Conservation (phyloP, 1,140 invertebrate genomes). For the Sweltsa coloradensis region DNA sequence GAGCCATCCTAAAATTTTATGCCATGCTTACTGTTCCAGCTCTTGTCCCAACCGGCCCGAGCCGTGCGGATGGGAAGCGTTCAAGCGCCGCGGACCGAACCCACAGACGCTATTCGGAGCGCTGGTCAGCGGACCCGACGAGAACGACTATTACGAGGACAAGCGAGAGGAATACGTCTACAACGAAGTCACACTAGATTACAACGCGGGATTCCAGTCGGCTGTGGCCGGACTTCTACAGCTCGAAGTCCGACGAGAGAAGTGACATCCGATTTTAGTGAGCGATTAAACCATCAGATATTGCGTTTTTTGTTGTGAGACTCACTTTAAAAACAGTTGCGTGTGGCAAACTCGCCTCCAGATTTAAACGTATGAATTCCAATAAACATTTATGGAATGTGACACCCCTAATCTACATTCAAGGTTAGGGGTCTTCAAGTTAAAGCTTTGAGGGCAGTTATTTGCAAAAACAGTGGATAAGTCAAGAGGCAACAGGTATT, state of each 20-base stretch:
- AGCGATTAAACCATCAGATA: too few relatives aligned
- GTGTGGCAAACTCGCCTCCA: too few relatives aligned
- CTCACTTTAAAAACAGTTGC: too few relatives aligned
- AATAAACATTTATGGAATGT: too few relatives aligned
- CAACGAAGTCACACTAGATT: constrained; percentile 42
- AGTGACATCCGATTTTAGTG: not conserved
- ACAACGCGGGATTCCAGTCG: constrained; percentile 43
- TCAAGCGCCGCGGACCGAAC: constrained; percentile 31
- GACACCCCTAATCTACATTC: too few relatives aligned
- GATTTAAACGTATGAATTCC: too few relatives aligned
- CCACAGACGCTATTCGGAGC: constrained; percentile 41
- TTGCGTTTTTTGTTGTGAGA: too few relatives aligned
- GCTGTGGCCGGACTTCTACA: constrained; percentile 33
- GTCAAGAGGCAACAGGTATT: too few relatives aligned
- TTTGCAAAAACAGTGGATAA: too few relatives aligned
- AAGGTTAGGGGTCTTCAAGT: too few relatives aligned
- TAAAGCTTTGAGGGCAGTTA: too few relatives aligned
- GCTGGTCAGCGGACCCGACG: constrained; percentile 41
- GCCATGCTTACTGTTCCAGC: constrained; percentile 26
- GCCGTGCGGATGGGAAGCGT: constrained; percentile 37
- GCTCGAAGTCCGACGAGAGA: constrained; percentile 12
- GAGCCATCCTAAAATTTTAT: too few relatives aligned
- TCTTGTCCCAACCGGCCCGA: constrained; percentile 38
- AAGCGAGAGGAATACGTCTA: constrained; percentile 37
- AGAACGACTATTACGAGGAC: constrained; percentile 38